A percentile compares a stretch with the other conserved stretches of the same genome.
These are phyloP conservation scores for Habrosyne pyritoides DNA, from an alignment of 2,888 invertebrate genomes.

Conservation along the genomic window DNA sequence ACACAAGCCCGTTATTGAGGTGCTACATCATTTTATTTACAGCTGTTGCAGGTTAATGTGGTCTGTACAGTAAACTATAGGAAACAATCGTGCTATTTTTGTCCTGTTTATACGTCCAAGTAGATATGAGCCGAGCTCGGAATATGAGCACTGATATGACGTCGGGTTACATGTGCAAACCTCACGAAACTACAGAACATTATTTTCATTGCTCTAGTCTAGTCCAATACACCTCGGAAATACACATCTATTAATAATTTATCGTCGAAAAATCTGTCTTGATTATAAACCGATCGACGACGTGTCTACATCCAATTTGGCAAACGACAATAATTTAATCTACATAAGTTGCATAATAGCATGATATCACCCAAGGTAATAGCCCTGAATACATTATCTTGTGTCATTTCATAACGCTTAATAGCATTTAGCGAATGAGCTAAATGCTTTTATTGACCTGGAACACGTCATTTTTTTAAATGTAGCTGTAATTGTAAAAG, in stretches of 20 bases:
- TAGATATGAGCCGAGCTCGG: constrained; percentile 39
- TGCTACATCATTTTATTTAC: constrained; percentile 81
- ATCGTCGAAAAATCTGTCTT: constrained; percentile 9
- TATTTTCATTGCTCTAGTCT: background rate
- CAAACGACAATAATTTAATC: constrained; percentile 56
- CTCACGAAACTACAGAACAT: background rate
- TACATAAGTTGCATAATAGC: constrained; percentile 55
- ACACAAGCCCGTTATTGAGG: constrained; percentile 69
- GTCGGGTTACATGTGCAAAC: background rate
- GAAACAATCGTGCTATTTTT: constrained; percentile 74
- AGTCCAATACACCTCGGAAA: background rate
- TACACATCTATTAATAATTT: background rate
- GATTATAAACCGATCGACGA: constrained; percentile 57
- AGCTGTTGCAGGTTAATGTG: constrained; percentile 72
- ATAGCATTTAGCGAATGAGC: constrained; percentile 47
- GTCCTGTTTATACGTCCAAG: constrained; percentile 51
- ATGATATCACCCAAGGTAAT: constrained; percentile 61
- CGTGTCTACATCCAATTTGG: constrained; percentile 55
- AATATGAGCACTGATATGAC: background rate
- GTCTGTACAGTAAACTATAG: constrained; percentile 60
- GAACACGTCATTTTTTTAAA: constrained; percentile 45
- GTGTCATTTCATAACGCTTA: constrained; percentile 53
- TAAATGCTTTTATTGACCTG: constrained; percentile 45
- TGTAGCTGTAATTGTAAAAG: constrained; percentile 39
- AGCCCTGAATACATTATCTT: constrained; percentile 60